These are phyloP conservation scores for Varanus salvator DNA, from an alignment of 2,113 vertebrate species.

Conservation along the genomic window DNA sequence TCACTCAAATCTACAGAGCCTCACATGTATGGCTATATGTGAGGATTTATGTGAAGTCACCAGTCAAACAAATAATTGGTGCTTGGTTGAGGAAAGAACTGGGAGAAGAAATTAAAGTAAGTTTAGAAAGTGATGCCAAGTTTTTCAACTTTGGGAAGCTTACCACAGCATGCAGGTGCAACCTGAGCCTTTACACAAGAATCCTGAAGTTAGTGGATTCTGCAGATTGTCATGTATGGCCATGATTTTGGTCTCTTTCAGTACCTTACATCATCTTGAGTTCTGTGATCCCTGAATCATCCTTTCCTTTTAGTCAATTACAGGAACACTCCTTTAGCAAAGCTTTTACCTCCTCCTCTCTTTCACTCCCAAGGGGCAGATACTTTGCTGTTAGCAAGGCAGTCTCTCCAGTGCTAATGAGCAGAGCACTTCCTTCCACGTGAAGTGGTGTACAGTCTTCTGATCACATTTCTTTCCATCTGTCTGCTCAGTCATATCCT, in stretches of 20 bases:
- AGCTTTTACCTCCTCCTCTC: slow-evolving; percentile 19
- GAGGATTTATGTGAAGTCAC: background rate
- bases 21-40: background rate
- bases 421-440: slow-evolving; percentile 31
- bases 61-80: background rate
- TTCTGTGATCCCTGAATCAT: slow-evolving; percentile 3
- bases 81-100: background rate
- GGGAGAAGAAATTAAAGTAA: background rate
- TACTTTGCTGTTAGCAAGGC: slow-evolving; percentile 43
- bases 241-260: slow-evolving; percentile 34
- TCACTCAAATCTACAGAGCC: background rate
- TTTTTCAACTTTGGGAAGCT: background rate
- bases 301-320: slow-evolving; percentile 26
- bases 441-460: background rate
- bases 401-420: slow-evolving; percentile 51
- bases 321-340: slow-evolving; percentile 4
- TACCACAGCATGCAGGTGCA: background rate
- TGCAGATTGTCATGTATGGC: background rate
- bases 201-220: background rate
- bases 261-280: slow-evolving; percentile 38
- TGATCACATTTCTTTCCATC: slow-evolving; percentile 48
- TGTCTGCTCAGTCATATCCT: slow-evolving; percentile 39
- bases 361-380: slow-evolving; percentile 15
- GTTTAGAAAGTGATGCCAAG: background rate
- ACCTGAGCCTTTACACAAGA: background rate